Evolutionary conservation across 1,140 invertebrate genomes (phyloP).

Genomic region (Drosophila leontia): DNA sequence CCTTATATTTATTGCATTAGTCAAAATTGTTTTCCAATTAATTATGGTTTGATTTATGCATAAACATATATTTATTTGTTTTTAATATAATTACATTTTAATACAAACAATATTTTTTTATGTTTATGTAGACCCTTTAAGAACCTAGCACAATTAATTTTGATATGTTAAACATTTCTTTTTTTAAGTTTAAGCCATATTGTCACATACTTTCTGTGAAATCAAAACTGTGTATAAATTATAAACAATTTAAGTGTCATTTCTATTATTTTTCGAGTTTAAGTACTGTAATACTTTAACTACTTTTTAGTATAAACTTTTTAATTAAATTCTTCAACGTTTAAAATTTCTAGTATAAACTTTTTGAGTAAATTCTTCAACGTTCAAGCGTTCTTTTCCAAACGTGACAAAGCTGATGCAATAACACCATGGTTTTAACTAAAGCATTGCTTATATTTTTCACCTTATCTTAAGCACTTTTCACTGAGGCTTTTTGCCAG

Average conservation of each 20-base stretch:
- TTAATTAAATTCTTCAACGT: too few species aligned
- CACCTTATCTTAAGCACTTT: background rate
- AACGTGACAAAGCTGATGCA: background rate
- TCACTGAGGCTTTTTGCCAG: background rate
- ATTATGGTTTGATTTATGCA: too few species aligned
- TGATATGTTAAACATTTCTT: background rate
- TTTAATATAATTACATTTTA: background rate
- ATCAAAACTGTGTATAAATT: background rate
- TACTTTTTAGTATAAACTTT: background rate
- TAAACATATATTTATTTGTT: too few species aligned
- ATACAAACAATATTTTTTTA: background rate
- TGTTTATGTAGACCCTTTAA: background rate
- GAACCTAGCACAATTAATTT: background rate
- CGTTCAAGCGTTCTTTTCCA: too few species aligned
- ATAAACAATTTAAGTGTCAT: too few species aligned
- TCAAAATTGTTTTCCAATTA: too few species aligned
- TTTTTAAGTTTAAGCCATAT: background rate
- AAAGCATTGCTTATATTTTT: background rate
- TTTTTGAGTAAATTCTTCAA: background rate
- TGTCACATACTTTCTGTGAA: background rate
- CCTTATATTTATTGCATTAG: too few species aligned
- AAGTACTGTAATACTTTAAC: too few species aligned
- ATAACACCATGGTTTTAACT: background rate
- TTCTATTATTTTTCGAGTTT: background rate
- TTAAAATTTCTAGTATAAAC: background rate